Evolutionary conservation across 1,140 invertebrate species (phyloP), one percentile per base, ranked within the genome.

Genomic region (Drosophila nigromelanica): DNA sequence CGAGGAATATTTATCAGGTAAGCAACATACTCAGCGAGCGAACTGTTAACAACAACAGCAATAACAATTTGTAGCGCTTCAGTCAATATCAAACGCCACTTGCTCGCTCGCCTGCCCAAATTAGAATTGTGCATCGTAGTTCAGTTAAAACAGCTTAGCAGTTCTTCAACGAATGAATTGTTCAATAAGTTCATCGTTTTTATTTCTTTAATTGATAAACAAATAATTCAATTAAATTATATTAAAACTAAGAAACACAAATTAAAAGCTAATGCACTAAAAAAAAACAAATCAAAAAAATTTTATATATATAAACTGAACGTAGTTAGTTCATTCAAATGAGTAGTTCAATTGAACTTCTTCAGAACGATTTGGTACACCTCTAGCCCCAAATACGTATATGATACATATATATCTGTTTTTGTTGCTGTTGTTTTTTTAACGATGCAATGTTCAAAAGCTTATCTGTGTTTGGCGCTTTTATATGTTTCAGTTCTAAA

Each of bases 1-100:
- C 71, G 64, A 37, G 56, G 60, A 79, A 75, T 71, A 86, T 70
- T 70, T 61, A 86, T 74, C 73, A 82, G 79, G 79, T 82, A 66
- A 79, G 76, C 73, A 80, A 62, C 40, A 68, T 61, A 67, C 33
- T 43, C 24, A 73, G 70, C 58, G 45, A 68, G 69, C 42, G 47
- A 62, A 56, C 42, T 55, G 61, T 14, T 43, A 69, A 42, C 48
- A 69, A 43, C 48, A 68, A 43, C 69, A 55, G 35, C 58, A 69
- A 42, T 40, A 27, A 27, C 24, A 45, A 51, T 54, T 42, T 11
- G 64, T 56, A 61, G 56, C 71, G 71, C 71, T 73, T 69, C 66
- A 73, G 66, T 73, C 66, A 62, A 33, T 72, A 67, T 51, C 54
- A 66, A 71, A 66, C 43, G 61, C 37, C 60, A 72, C 54, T 72